Evolutionary conservation across 2,797 vertebrate genomes (phyloP), one percentile per base, ranked within the genome.

Genomic region (Hippocampus kuda): DNA sequence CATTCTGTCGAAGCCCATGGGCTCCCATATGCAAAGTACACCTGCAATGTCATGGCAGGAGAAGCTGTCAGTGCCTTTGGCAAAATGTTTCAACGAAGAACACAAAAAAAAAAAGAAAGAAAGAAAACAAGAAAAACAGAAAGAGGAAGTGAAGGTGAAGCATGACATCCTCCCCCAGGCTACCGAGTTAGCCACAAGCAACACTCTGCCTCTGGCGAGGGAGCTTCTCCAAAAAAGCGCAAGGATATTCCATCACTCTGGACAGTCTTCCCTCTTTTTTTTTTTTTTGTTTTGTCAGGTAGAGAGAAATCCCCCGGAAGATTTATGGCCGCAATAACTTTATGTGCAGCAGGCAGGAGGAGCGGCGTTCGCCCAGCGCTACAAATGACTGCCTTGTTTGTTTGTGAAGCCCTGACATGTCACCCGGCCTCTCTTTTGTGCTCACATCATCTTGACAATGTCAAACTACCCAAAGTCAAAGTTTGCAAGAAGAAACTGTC

Each of bases 11-110:
- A 62, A 56, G 22, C n/a, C 22, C 9, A 26, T 27, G 4, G 12
- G 24, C 54, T 24, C 10, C 20, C n/a, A n/a, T 10, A 56, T n/a
- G 20, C 20, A 51, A 16, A 18, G 22, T 24, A 13, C 76, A 80
- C 77, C 79, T 84, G 77, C 77, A 79, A 76, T 72, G 70, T 79
- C 68, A 71, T 77, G 77, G 66, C 69, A 73, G 70, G 69, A 71
- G 75, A 79, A 84, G 78, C 79, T 83, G 76, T 68, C 68, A 79
- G 63, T 74, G 74, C 77, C 76, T 81, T 70, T 69, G 77, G 77
- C 69, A 70, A 80, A 71, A 79, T 69, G 77, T 75, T 78, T 67
- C 75, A 77, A 84, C 78, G 79, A 83, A 72, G 56, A 77, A 72
- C 13, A 72, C 79, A 78, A 57, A 68, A 70, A 34, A 34, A 34